Conservation (phyloP, 2,888 invertebrate species). For the Orthosia cruda region DNA sequence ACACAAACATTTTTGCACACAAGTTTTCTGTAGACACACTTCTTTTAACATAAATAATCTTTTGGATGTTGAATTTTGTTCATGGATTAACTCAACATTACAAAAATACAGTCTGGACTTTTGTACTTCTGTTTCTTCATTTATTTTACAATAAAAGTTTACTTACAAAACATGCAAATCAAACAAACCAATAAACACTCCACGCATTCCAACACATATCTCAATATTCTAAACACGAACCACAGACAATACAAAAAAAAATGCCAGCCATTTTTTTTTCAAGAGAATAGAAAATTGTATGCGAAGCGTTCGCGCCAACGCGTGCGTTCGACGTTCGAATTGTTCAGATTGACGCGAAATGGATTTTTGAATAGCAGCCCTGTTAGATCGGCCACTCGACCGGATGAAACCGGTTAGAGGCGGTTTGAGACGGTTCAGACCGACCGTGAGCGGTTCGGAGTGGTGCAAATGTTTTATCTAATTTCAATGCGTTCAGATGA, state of each 20-base stretch:
- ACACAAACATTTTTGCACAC: conserved; percentile 23
- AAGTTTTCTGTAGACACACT: not conserved
- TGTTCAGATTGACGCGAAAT: conserved; percentile 90
- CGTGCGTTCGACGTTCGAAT: conserved; percentile 79
- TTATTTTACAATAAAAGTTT: not conserved
- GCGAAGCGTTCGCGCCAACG: conserved; percentile 53
- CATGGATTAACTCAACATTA: not conserved
- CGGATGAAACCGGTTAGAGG: conserved; percentile 73
- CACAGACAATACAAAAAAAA: conserved; percentile 57
- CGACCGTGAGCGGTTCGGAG: conserved; percentile 66
- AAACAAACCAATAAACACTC: conserved; percentile 45
- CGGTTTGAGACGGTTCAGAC: conserved; percentile 66
- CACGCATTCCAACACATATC: conserved; percentile 28
- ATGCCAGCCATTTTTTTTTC: conserved; percentile 34
- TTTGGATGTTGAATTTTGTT: not conserved
- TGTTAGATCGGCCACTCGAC: conserved; percentile 80
- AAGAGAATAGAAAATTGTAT: conserved; percentile 60
- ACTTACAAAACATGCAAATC: conserved; percentile 26
- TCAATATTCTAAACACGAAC: conserved; percentile 55
- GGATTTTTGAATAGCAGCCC: conserved; percentile 85
- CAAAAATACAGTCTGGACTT: not conserved
- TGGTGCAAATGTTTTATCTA: conserved; percentile 77
- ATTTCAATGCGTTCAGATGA: conserved; percentile 68
- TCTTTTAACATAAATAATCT: not conserved
- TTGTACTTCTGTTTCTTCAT: not conserved